Conservation (phyloP, 2,113 vertebrate genomes). For the Coreoperca whiteheadi region DNA sequence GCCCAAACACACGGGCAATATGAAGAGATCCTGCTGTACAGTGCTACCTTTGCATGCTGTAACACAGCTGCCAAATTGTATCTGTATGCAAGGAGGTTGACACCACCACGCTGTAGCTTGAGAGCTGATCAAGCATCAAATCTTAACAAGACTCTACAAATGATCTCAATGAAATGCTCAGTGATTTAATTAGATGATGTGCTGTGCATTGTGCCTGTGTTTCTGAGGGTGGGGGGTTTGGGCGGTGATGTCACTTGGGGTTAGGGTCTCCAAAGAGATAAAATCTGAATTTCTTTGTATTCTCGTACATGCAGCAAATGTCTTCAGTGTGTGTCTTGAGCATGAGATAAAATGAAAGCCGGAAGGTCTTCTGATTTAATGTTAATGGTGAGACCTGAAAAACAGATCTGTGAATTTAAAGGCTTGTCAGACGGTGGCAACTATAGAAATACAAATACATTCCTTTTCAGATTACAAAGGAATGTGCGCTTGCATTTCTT, state of each 20-base stretch:
- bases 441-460: neutral
- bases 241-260: neutral
- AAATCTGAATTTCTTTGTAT: slow-evolving; percentile 51
- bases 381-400: neutral
- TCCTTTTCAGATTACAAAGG: no score
- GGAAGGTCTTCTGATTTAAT: neutral
- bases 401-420: neutral
- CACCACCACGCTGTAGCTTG: slow-evolving; percentile 19
- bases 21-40: neutral
- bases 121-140: slow-evolving; percentile 78
- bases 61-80: neutral
- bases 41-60: neutral
- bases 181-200: slow-evolving; percentile 74
- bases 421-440: neutral
- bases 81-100: neutral
- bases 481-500: neutral
- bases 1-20: neutral
- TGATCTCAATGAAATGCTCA: slow-evolving; percentile 78
- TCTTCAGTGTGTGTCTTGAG: neutral
- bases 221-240: no score
- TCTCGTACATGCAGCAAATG: slow-evolving; percentile 55
- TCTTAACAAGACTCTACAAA: slow-evolving; percentile 76
- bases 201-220: slow-evolving; percentile 61
- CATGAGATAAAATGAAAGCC: neutral
- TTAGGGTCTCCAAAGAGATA: neutral